Conservation (phyloP, 2,797 vertebrate species). For the Salarias fasciatus region DNA sequence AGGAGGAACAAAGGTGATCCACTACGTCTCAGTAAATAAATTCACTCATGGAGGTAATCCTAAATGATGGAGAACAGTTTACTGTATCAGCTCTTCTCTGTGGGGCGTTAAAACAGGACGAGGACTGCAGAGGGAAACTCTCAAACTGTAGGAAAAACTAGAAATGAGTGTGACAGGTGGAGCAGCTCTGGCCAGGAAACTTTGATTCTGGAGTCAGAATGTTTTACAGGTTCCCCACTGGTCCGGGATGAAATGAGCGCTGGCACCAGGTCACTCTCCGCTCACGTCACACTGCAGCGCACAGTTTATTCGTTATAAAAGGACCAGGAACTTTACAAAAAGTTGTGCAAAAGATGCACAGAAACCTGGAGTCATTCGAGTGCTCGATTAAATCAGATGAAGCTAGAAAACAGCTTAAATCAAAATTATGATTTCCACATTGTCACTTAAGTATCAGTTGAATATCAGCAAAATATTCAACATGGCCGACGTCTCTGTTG, state of each 20-base stretch:
- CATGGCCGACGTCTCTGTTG: too few species aligned
- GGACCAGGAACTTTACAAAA: too few species aligned
- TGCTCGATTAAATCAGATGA: too few species aligned
- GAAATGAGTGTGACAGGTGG: not conserved
- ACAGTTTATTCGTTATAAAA: too few species aligned
- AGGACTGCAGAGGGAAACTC: too few species aligned
- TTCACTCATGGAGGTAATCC: not conserved
- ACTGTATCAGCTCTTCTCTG: not conserved
- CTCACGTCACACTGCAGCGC: not conserved
- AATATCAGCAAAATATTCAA: too few species aligned
- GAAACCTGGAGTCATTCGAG: too few species aligned
- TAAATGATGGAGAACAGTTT: conserved; percentile 16
- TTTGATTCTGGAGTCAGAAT: conserved; percentile 36
- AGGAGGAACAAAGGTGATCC: conserved; percentile 30
- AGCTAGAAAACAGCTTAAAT: too few species aligned
- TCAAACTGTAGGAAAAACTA: not conserved
- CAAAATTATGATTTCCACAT: too few species aligned
- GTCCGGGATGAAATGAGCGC: conserved; percentile 1
- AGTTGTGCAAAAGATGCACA: too few species aligned
- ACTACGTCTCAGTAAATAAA: conserved; percentile 31
- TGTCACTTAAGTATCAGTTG: too few species aligned
- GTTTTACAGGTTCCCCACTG: not conserved
- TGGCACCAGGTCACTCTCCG: not conserved
- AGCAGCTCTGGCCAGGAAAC: conserved; percentile 7
- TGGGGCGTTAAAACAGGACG: conserved; percentile 7